Base-by-base conservation (phyloP, 2,113 vertebrate species). In the Hippocampus barbouri region DNA sequence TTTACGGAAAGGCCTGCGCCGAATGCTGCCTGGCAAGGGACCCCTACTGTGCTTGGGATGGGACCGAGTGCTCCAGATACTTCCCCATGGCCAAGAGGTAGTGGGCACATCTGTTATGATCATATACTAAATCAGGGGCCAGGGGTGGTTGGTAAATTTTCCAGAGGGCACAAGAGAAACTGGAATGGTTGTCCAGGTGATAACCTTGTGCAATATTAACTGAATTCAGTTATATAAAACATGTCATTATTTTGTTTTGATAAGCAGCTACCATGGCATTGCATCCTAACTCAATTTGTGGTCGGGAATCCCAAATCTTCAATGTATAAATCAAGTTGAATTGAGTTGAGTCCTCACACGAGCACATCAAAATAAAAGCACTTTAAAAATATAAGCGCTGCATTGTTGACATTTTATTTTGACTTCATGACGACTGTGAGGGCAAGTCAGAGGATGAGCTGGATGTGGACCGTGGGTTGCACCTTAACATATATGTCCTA, bases 1-100 rank as follows among this genome's bases (percentile, higher is more conserved):
- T 98, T 68, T 99, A 99, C 5, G 97, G 97, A 51, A 95, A 96
- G 81, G 97, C 97, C 34, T 99, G 97, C 25, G 97, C 97, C 0
- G 97, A 99, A 78, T 99, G 97, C 77, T 99, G 97, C 86, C 94
- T 99, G 20, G 97, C 97, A 1, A 90, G 96, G 72, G 97, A 99
- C 86, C 97, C 97, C 15, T 99, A 99, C 86, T 99, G 97, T 49
- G 97, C 97, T 79, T 99, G 97, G 97, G 97, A 99, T 21, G 97
- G 97, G 62, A 91, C 94, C 0, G 93, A 96, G 8, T 99, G 97
- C 81, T 98, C 97, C n/a, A 94, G 97, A 87, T 99, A 98, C 84
- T 98, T 98, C 78, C 97, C 97, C 70, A 95, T 96, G 80, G 94
- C 97, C 43, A 98, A 98, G 85, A 98, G 97, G 97, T 98, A 93